phyloP scores from a whole-genome alignment of 2,888 invertebrate species.

The Subacronicta megacephala region DNA sequence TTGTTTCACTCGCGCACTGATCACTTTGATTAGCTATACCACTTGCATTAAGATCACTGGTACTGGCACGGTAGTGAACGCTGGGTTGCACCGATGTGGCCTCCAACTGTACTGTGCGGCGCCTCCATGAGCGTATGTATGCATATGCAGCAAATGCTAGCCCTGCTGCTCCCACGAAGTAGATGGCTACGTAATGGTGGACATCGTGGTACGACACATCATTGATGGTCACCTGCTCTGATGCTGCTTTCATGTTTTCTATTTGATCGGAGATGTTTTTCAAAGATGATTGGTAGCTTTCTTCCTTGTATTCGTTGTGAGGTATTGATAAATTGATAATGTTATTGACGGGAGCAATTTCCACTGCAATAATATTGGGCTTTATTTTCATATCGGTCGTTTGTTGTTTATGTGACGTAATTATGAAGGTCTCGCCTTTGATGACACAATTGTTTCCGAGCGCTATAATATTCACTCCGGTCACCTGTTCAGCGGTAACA shows the following conservation, averaged over 20 bases:
- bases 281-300: constrained; percentile 4
- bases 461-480: constrained; percentile 3
- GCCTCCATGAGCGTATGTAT: no score
- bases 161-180: neutral
- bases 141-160: no score
- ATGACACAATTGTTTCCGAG: constrained; percentile 6
- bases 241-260: neutral
- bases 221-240: neutral
- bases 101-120: no score
- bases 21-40: neutral
- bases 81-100: neutral
- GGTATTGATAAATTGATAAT: constrained; percentile 8
- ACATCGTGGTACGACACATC: constrained; percentile 4
- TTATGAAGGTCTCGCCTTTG: constrained; percentile 6
- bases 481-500: neutral
- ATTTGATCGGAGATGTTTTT: neutral
- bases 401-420: constrained; percentile 6
- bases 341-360: constrained; percentile 1
- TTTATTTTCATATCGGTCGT: neutral
- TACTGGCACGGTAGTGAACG: constrained; percentile 3
- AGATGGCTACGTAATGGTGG: constrained; percentile 5
- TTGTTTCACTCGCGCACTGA: constrained; percentile 5
- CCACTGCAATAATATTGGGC: constrained; percentile 3
- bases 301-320: neutral
- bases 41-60: neutral